Conservation (phyloP, 2,888 invertebrate species). For the Congeria kusceri region DNA sequence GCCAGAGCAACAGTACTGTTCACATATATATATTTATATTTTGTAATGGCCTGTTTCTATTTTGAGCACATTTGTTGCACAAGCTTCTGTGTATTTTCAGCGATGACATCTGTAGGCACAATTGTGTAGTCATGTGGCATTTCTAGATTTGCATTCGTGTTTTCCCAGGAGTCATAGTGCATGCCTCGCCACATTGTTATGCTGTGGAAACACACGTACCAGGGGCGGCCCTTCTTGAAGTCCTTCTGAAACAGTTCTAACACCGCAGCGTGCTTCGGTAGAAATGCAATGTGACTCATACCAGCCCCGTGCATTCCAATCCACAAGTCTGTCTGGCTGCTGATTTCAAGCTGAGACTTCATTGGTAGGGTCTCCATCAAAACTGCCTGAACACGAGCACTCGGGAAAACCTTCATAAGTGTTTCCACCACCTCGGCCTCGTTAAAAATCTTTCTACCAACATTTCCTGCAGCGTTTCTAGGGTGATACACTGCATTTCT, state of each 20-base stretch:
- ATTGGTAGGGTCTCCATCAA: constrained; percentile 76
- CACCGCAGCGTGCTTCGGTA: constrained; percentile 74
- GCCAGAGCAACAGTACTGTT: too few relatives aligned
- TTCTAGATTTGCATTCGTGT: constrained; percentile 61
- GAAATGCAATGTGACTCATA: constrained; percentile 77
- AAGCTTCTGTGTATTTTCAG: constrained; percentile 41
- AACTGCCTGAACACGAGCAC: constrained; percentile 66
- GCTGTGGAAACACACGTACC: constrained; percentile 71
- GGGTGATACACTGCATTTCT: constrained; percentile 80
- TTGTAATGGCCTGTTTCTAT: too few relatives aligned
- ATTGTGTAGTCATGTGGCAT: constrained; percentile 56
- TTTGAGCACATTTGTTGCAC: constrained; percentile 27
- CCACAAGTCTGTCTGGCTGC: constrained; percentile 75
- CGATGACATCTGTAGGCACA: constrained; percentile 56
- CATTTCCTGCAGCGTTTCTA: constrained; percentile 74
- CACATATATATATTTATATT: too few relatives aligned
- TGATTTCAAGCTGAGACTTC: constrained; percentile 72
- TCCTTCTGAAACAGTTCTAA: constrained; percentile 75
- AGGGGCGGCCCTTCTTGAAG: constrained; percentile 65
- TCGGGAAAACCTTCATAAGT: constrained; percentile 40
- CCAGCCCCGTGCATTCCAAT: constrained; percentile 83
- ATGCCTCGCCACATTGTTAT: constrained; percentile 79
- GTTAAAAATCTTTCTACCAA: constrained; percentile 78
- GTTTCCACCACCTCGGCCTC: constrained; percentile 72
- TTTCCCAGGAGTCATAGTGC: constrained; percentile 75